Evolutionary conservation across 2,113 vertebrate species (phyloP).

Genomic region (Athene cunicularia): DNA sequence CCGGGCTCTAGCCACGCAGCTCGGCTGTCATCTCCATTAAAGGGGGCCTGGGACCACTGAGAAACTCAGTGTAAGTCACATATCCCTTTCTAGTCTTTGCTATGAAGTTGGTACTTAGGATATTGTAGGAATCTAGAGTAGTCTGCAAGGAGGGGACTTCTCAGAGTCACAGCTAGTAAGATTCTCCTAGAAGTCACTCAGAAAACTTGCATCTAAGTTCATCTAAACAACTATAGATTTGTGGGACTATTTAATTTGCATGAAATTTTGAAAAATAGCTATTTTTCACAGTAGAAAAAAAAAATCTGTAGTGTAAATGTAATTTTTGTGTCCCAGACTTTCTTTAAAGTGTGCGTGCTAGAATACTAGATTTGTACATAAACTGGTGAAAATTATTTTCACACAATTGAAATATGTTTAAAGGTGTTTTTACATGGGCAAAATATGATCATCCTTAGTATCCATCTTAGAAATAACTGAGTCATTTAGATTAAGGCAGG

Average conservation of each 20-base stretch:
- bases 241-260: background rate
- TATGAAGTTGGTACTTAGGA: background rate
- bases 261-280: background rate
- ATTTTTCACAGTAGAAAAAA: background rate
- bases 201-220: background rate
- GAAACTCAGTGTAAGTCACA: background rate
- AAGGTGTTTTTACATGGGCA: background rate
- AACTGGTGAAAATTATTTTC: background rate
- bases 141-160: background rate
- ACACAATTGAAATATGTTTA: background rate
- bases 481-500: background rate
- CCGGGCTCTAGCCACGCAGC: background rate
- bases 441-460: background rate
- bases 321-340: background rate
- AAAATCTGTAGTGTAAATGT: background rate
- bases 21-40: background rate
- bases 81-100: background rate
- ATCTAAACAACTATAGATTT: background rate
- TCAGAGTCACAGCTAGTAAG: background rate
- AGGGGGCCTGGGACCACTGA: background rate
- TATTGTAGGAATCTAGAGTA: background rate
- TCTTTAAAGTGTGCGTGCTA: background rate
- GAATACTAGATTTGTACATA: background rate
- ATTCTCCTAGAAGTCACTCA: background rate
- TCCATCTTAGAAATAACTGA: background rate